Evolutionary conservation across 2,797 vertebrate genomes (phyloP), one percentile per base, ranked within the genome.

Genomic region (Euthynnus affinis): DNA sequence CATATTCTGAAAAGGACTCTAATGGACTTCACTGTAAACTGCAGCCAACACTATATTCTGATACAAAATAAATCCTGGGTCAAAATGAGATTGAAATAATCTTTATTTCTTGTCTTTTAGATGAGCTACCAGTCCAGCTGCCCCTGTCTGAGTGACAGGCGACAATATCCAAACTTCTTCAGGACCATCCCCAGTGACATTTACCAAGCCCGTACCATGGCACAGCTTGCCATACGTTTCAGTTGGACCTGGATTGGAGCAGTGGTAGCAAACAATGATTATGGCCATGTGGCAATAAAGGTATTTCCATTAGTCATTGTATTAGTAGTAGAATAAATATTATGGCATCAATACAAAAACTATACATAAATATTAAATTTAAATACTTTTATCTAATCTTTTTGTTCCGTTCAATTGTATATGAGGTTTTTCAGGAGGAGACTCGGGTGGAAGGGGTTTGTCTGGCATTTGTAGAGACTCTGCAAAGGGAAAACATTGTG

Each of bases 231-330:
- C 4, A 90, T 91, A 20, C 87, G 74, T 13, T 95, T 94, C 9
- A 92, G 93, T 0, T 96, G 95, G 95, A 94, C 92, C 5, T 96
- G 94, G 91, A 89, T 95, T 15, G 90, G 92, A 52, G 94, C 94
- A 6, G 90, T 95, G 27, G 87, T 93, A 23, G 88, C 66, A 10
- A 89, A 95, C 74, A 93, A 93, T 6, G 90, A 95, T 71, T 96
- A 96, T 48, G 95, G 95, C 0, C 88, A 66, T 2, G 52, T 86
- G 53, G 93, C 91, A 37, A 32, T 95, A 14, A 94, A 95, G 91
- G 91, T 90, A 32, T 66, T 66, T 76, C 2, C 6, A 46, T 42
- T 71, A 46, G 9, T 34, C 71, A 34, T 48, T 37, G 4, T 20
- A 6, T 61, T 32, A 53, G 1, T 25, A 61, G 14, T 5, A 13